Evolutionary conservation across 1,140 invertebrate species (phyloP).

Genomic region (Drosophila tani): DNA sequence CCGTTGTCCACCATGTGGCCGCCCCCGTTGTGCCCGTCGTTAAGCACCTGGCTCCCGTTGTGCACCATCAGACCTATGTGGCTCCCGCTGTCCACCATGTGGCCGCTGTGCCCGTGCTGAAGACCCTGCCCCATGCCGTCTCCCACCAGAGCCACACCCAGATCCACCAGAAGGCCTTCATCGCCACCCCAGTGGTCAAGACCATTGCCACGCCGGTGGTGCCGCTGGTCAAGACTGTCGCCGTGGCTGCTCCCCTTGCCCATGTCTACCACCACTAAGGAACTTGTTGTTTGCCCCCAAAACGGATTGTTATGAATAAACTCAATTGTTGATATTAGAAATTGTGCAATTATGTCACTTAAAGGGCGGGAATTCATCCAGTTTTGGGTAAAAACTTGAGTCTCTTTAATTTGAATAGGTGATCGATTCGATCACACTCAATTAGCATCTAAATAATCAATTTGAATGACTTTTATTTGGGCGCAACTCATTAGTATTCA

Average conservation of each 20-base stretch:
- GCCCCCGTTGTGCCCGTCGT: slow-evolving; percentile 65
- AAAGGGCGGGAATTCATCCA: not conserved
- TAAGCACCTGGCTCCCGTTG: slow-evolving; percentile 64
- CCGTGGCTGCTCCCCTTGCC: slow-evolving; percentile 52
- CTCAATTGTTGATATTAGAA: slow-evolving; percentile 32
- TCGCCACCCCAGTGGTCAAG: slow-evolving; percentile 55
- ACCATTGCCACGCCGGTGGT: slow-evolving; percentile 60
- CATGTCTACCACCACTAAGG: slow-evolving; percentile 69
- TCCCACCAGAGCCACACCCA: slow-evolving; percentile 86
- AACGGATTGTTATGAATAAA: slow-evolving; percentile 65
- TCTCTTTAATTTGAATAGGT: not conserved
- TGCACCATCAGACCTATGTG: slow-evolving; percentile 61
- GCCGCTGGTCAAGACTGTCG: slow-evolving; percentile 60
- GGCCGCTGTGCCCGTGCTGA: slow-evolving; percentile 60
- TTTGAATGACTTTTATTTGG: slow-evolving; percentile 38
- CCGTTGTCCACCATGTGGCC: slow-evolving; percentile 50
- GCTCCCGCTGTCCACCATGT: slow-evolving; percentile 77
- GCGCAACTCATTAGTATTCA: slow-evolving; percentile 25
- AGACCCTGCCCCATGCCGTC: slow-evolving; percentile 75
- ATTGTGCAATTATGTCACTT: slow-evolving; percentile 12
- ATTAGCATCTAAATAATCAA: slow-evolving; percentile 45
- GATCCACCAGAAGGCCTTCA: slow-evolving; percentile 74
- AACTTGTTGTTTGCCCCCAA: slow-evolving; percentile 1
- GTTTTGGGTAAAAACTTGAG: not conserved
- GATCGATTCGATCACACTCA: slow-evolving; percentile 29